phyloP scores from a whole-genome alignment of 2,888 invertebrate genomes.

The Eubasilissa splendida region DNA sequence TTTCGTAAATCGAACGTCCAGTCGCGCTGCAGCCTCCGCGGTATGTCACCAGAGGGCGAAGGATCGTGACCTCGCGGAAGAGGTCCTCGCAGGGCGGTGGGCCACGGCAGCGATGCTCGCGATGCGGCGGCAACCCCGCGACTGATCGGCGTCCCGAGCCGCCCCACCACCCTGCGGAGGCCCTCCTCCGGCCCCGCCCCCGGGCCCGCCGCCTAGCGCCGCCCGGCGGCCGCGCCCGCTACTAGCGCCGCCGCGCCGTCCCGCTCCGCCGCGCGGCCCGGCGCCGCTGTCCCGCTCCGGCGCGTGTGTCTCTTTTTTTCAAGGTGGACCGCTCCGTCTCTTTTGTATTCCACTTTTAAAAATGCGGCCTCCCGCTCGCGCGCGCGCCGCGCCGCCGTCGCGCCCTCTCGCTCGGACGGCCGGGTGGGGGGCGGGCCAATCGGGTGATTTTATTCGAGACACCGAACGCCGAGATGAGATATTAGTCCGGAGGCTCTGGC shows the following conservation, averaged over 20 bases:
- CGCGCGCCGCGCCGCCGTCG: slow-evolving; percentile 19
- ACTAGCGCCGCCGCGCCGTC: slow-evolving; percentile 39
- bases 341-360: slow-evolving; percentile 55
- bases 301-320: slow-evolving; percentile 56
- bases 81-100: neutral
- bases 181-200: slow-evolving; percentile 54
- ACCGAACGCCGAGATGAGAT: slow-evolving; percentile 50
- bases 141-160: slow-evolving; percentile 40
- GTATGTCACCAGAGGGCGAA: slow-evolving; percentile 40
- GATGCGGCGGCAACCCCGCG: slow-evolving; percentile 50
- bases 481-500: slow-evolving; percentile 42
- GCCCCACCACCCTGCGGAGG: slow-evolving; percentile 45
- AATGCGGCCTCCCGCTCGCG: slow-evolving; percentile 37
- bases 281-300: slow-evolving; percentile 31
- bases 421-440: slow-evolving; percentile 55
- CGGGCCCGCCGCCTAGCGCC: slow-evolving; percentile 46
- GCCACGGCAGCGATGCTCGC: slow-evolving; percentile 38
- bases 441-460: slow-evolving; percentile 55
- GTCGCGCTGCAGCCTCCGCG: slow-evolving; percentile 3
- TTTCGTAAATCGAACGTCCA: slow-evolving; percentile 7
- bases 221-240: slow-evolving; percentile 50
- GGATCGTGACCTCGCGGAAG: slow-evolving; percentile 40
- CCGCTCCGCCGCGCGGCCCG: slow-evolving; percentile 19
- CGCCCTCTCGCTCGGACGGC: slow-evolving; percentile 45
- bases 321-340: slow-evolving; percentile 54